phyloP scores from a whole-genome alignment of 2,113 vertebrate species.

The Tauraco erythrolophus region DNA sequence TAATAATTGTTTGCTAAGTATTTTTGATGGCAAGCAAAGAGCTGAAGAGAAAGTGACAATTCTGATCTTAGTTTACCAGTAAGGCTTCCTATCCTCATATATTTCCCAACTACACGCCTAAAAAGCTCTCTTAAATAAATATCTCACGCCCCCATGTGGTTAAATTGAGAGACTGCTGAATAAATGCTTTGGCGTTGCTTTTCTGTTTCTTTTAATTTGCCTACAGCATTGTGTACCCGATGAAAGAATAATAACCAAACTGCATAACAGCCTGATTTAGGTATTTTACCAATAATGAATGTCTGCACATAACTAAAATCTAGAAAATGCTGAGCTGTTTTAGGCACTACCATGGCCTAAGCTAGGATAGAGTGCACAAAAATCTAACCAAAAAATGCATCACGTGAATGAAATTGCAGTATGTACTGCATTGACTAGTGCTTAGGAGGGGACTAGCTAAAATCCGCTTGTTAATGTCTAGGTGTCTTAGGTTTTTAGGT shows the following conservation, averaged over 20 bases:
- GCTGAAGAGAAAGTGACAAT: neutral
- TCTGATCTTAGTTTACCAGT: neutral
- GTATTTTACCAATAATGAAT: neutral
- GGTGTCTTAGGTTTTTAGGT: neutral
- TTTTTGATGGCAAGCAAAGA: neutral
- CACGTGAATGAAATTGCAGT: neutral
- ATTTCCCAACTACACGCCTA: neutral
- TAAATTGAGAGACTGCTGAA: conserved; percentile 6
- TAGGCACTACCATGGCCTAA: neutral
- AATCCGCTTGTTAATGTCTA: neutral
- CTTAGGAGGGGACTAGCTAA: neutral
- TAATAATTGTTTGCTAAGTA: neutral
- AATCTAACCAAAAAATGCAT: neutral
- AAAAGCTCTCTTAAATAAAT: conserved; percentile 48
- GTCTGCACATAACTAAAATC: neutral
- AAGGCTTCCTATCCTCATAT: neutral
- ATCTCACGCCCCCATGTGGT: conserved; percentile 77
- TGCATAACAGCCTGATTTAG: neutral
- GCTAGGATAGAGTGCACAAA: neutral
- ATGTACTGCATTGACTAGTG: neutral
- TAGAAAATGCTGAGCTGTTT: neutral
- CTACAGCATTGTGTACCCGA: neutral
- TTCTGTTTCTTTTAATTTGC: neutral
- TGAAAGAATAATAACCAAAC: neutral
- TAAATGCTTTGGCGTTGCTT: neutral